These are phyloP conservation scores for Semaprochilodus insignis DNA, from an alignment of 2,797 vertebrate genomes.

Conservation along the genomic window DNA sequence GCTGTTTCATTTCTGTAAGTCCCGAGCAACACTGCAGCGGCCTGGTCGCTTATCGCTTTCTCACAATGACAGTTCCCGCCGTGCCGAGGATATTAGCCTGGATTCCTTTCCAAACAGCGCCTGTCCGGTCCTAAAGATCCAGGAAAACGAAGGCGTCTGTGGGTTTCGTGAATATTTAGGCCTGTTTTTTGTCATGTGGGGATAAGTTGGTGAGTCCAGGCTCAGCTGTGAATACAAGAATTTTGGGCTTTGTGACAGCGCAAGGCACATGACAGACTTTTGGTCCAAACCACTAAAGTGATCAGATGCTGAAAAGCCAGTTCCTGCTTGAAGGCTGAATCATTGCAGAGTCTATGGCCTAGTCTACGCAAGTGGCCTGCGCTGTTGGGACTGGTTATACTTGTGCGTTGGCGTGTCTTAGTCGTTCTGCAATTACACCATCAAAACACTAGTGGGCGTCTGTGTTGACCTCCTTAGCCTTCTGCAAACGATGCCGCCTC, in stretches of 20 bases:
- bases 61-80: not conserved
- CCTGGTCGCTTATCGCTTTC: not conserved
- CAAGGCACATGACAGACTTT: not conserved
- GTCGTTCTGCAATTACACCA: too few species aligned
- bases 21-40: not conserved
- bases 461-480: too few species aligned
- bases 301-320: too few species aligned
- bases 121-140: not conserved
- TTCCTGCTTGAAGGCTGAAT: too few species aligned
- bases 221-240: not conserved
- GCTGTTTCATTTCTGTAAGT: not conserved
- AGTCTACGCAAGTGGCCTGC: too few species aligned
- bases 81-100: not conserved
- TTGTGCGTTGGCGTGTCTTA: too few species aligned
- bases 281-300: not conserved
- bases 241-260: not conserved
- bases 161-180: not conserved
- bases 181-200: not conserved
- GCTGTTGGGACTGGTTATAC: too few species aligned
- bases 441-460: too few species aligned
- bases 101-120: not conserved
- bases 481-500: too few species aligned
- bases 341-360: too few species aligned
- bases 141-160: not conserved
- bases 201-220: not conserved